These are phyloP conservation scores for Apolygus lucorum DNA, from an alignment of 1,140 invertebrate species.

Conservation along the genomic window DNA sequence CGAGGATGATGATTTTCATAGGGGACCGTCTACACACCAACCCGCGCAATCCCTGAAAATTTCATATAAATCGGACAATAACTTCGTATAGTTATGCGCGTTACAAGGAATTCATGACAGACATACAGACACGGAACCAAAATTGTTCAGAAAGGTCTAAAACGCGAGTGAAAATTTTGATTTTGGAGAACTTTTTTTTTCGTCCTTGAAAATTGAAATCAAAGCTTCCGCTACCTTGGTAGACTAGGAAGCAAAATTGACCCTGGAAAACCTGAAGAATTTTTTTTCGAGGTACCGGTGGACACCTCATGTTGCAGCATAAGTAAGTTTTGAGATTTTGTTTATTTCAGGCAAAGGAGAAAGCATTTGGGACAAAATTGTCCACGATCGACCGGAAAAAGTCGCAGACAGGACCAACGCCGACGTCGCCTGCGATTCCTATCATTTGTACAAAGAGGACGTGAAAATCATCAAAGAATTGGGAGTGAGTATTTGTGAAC, in stretches of 20 bases:
- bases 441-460: constrained; percentile 49
- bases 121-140: no score
- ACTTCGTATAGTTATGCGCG: no score
- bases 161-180: no score
- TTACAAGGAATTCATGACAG: no score
- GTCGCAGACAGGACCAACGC: constrained; percentile 48
- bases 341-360: constrained; percentile 40
- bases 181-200: no score
- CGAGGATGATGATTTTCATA: no score
- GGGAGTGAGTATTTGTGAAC: constrained; percentile 41
- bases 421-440: constrained; percentile 50
- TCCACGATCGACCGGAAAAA: constrained; percentile 39
- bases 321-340: no score
- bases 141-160: no score
- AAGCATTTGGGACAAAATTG: constrained; percentile 38
- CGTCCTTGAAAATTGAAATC: background rate
- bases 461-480: constrained; percentile 42
- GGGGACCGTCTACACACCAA: no score
- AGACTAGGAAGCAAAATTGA: background rate
- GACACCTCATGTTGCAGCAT: constrained; percentile 14
- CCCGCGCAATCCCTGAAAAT: no score
- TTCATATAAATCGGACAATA: no score
- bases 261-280: background rate
- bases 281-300: background rate
- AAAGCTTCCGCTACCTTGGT: background rate